Evolutionary conservation across 2,888 invertebrate species (phyloP).

Genomic region (Allacma fusca): DNA sequence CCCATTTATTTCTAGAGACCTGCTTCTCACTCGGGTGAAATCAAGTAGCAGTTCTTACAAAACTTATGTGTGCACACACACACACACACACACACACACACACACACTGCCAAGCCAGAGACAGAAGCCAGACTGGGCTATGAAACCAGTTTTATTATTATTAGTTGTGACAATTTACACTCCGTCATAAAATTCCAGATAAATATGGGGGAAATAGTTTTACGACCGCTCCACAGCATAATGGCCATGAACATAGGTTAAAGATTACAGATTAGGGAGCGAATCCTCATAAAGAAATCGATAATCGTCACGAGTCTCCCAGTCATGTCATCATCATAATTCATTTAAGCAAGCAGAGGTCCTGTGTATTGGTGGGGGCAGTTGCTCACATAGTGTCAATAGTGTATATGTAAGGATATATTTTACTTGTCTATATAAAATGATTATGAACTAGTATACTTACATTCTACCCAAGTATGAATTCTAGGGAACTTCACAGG

Average conservation of each 20-base stretch:
- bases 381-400: no score
- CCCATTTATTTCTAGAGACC: no score
- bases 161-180: conserved; percentile 28
- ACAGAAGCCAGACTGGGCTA: background rate
- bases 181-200: conserved; percentile 14
- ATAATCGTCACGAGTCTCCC: conserved; percentile 38
- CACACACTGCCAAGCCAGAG: background rate
- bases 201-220: conserved; percentile 18
- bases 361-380: no score
- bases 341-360: conserved; percentile 6
- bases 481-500: background rate
- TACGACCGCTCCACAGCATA: background rate
- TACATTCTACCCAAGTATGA: background rate
- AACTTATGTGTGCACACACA: no score
- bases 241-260: conserved; percentile 21
- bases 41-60: no score
- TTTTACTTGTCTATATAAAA: no score
- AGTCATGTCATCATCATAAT: conserved; percentile 40
- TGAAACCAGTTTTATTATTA: conserved; percentile 14
- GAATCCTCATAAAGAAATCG: conserved; percentile 42
- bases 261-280: conserved; percentile 39
- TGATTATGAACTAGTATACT: no score
- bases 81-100: background rate
- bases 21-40: no score
- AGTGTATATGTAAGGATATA: no score